These are phyloP conservation scores for Macquaria ambigua DNA, from an alignment of 2,113 vertebrate genomes.

Conservation along the genomic window DNA sequence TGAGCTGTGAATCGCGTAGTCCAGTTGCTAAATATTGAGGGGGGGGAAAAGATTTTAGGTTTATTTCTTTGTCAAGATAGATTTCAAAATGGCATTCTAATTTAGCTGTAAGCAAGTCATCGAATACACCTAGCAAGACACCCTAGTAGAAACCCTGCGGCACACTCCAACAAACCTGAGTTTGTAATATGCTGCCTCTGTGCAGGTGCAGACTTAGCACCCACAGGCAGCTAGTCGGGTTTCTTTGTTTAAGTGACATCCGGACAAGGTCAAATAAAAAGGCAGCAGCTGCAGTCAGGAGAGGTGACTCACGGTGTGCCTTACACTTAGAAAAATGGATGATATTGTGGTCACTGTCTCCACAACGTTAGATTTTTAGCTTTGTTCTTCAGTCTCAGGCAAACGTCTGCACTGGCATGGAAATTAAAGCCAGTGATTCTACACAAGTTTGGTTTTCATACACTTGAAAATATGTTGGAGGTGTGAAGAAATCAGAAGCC, in stretches of 20 bases:
- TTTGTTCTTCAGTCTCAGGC: background rate
- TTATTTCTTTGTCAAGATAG: too few relatives aligned
- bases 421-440: background rate
- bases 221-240: slow-evolving; percentile 6
- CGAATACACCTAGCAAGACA: background rate
- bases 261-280: background rate
- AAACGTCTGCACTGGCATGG: background rate
- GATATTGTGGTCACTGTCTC: background rate
- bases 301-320: background rate
- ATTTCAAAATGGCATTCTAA: too few relatives aligned
- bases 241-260: background rate
- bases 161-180: background rate
- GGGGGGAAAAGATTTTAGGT: too few relatives aligned
- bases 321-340: background rate
- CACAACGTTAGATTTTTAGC: background rate
- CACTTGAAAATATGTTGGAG: background rate
- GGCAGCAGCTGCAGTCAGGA: background rate
- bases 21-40: too few relatives aligned
- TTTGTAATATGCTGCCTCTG: background rate
- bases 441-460: background rate
- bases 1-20: too few relatives aligned
- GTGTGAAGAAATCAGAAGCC: too few relatives aligned
- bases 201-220: background rate
- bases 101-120: background rate
- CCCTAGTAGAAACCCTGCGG: background rate